These are phyloP conservation scores for Platynereis dumerilii DNA, from an alignment of 2,888 invertebrate genomes.

Conservation along the genomic window DNA sequence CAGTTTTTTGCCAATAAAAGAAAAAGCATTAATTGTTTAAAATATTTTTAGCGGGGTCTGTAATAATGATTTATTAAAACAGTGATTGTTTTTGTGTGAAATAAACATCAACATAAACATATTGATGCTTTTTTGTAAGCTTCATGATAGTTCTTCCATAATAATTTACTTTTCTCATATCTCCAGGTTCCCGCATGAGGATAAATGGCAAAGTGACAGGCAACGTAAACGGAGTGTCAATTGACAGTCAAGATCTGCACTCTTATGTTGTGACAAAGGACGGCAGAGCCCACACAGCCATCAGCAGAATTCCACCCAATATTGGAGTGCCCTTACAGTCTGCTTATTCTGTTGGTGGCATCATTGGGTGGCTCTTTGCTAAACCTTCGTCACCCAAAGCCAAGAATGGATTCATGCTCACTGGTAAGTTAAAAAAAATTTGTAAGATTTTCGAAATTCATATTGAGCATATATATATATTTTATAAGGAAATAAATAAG, in stretches of 20 bases:
- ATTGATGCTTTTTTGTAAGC: too few species aligned
- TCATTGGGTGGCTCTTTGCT: constrained; percentile 94
- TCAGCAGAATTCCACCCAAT: constrained; percentile 78
- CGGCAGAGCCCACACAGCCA: constrained; percentile 75
- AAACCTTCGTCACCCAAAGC: constrained; percentile 74
- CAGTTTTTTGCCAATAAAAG: too few species aligned
- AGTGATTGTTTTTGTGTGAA: too few species aligned
- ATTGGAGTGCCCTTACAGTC: constrained; percentile 83
- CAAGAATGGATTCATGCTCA: constrained; percentile 84
- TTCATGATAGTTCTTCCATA: too few species aligned
- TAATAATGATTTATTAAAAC: too few species aligned
- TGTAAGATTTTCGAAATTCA: too few species aligned
- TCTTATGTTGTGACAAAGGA: constrained; percentile 82
- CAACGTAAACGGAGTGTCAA: constrained; percentile 76
- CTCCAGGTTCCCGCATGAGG: constrained; percentile 63
- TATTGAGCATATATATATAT: too few species aligned
- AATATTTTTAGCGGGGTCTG: too few species aligned
- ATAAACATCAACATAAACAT: too few species aligned
- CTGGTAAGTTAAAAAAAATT: constrained; percentile 56
- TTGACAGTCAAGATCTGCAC: constrained; percentile 83
- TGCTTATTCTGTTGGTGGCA: constrained; percentile 68
- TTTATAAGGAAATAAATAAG: too few species aligned
- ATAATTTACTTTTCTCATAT: too few species aligned
- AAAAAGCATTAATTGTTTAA: too few species aligned
- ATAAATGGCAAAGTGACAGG: constrained; percentile 89